Base-by-base conservation (phyloP, 2,888 invertebrate species). In the Mesopsocus fuscifrons region DNA sequence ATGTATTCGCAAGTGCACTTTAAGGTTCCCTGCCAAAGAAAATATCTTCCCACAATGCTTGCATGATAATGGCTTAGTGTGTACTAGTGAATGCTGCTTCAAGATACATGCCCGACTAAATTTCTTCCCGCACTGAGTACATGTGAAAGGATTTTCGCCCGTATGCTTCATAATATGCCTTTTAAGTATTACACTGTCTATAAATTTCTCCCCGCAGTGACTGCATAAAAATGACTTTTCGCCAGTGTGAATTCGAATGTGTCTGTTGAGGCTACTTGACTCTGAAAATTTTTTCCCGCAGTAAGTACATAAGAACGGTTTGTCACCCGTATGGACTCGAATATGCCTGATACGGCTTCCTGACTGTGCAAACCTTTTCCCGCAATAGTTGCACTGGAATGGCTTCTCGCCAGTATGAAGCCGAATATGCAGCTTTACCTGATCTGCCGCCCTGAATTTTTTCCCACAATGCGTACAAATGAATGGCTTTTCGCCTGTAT, bases 211-310 rank as follows among this genome's bases (percentile, higher is more conserved):
- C 11, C 11, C 26, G 11, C 26, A 26, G 6, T 9, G 8, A 6
- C 8, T 26, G 11, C 26, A 26, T 11, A 9, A 11, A 11, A 26
- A 47, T 6, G 47, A 47, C 26, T 44, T 45, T 6, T 42, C 41
- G 8, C 48, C 48, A 11, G 47, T 46, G 32, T 48, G 48, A 11
- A 35, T 47, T 15, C 48, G 41, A 42, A 48, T 47, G 15, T 48
- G 48, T 3, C 45, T 45, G 44, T 48, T 13, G 15, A 45, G 31
- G 15, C 21, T 9, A 6, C 26, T 26, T 6, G 8, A 9, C 11
- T 11, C 8, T 26, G 26, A 26, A 26, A 26, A 26, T 11, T 6
- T n/a, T n/a, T n/a, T n/a, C n/a, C n/a, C n/a, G n/a, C n/a, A n/a
- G n/a, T n/a, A n/a, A n/a, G n/a, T n/a, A n/a, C n/a, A n/a, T n/a